Conservation (phyloP, 2,797 vertebrate genomes). For the Melanotaenia trifasciata region DNA sequence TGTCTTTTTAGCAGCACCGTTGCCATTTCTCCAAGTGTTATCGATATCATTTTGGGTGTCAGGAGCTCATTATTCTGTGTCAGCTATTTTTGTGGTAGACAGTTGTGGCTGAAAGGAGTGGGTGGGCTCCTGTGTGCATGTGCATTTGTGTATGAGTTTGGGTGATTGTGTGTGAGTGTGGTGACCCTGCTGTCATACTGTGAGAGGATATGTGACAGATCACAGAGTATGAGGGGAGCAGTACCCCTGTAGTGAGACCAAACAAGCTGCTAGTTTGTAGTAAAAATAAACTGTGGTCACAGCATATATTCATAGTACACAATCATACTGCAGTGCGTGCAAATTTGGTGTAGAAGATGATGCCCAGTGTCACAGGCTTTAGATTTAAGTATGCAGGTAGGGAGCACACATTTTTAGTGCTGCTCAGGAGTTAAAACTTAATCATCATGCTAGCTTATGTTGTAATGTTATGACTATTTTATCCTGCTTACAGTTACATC, state of each 20-base stretch:
- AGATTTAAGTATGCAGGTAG: not conserved
- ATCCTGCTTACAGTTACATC: not conserved
- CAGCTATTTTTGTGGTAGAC: slow-evolving; percentile 77
- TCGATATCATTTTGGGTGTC: slow-evolving; percentile 81
- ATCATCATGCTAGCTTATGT: not conserved
- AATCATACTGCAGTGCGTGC: slow-evolving; percentile 41
- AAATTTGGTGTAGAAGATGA: slow-evolving; percentile 49
- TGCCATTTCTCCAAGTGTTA: slow-evolving; percentile 79
- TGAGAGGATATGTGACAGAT: slow-evolving; percentile 74
- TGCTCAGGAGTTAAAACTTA: not conserved
- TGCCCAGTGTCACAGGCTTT: not conserved
- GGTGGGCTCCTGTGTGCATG: slow-evolving; percentile 50
- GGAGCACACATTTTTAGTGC: not conserved
- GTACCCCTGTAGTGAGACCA: slow-evolving; percentile 68
- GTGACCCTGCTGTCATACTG: slow-evolving; percentile 77
- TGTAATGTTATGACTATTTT: not conserved
- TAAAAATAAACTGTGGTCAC: slow-evolving; percentile 79
- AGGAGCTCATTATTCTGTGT: slow-evolving; percentile 84
- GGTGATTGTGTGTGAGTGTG: slow-evolving; percentile 25
- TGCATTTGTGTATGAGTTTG: slow-evolving; percentile 51
- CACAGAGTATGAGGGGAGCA: slow-evolving; percentile 49
- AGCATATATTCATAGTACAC: slow-evolving; percentile 41
- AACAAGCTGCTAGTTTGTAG: slow-evolving; percentile 77
- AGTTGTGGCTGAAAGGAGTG: slow-evolving; percentile 60
- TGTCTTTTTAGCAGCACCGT: slow-evolving; percentile 79